Base-by-base conservation (phyloP, 2,797 vertebrate genomes). In the Cyclura pinguis region DNA sequence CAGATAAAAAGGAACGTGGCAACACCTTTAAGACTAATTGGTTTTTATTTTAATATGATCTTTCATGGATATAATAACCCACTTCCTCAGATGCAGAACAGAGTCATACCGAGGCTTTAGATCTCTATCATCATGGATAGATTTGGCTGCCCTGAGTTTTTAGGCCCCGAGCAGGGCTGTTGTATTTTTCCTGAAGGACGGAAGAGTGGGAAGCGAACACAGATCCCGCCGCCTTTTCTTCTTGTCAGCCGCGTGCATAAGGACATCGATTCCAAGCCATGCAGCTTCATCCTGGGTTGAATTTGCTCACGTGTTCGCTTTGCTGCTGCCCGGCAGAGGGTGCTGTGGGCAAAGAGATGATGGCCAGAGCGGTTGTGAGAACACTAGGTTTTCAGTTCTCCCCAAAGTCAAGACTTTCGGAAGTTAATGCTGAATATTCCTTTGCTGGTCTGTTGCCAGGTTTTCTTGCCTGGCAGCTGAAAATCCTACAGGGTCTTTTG, bases 241-340 rank as follows among this genome's bases (percentile, higher is more conserved):
- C 57, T 59, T 59, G 16, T 59, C 57, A 59, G 16, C 64, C 5
- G 9, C 32, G 59, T 12, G 67, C 52, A 52, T 1, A 35, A 59
- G 55, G 13, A 3, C 18, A 6, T 9, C 13, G 20, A 73, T 35
- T 38, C 9, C 38, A 77, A 20, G 7, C 32, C 52, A 29, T 7
- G 62, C 6, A 1, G 1, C 0, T 52, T 29, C 14, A 2, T 32
- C 1, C 0, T 0, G 0, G 8, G 14, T 38, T 1, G 9, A 3
- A 62, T 84, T 73, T 42, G 18, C 72, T 20, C 0, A 27, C 20
- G 1, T 10, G 35, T 6, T 27, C 69, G 9, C 13, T 52, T 73
- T 2, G 1, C 3, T 1, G 1, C 3, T 81, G 67, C 86, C 95
- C 96, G 67, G 93, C 95, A 97, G 97, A 94, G 95, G 97, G 97